Percentiles rank a stretch among this genome's conserved stretches.
Evolutionary conservation across 1,140 invertebrate genomes (phyloP).

Genomic region (Whitmania pigra): DNA sequence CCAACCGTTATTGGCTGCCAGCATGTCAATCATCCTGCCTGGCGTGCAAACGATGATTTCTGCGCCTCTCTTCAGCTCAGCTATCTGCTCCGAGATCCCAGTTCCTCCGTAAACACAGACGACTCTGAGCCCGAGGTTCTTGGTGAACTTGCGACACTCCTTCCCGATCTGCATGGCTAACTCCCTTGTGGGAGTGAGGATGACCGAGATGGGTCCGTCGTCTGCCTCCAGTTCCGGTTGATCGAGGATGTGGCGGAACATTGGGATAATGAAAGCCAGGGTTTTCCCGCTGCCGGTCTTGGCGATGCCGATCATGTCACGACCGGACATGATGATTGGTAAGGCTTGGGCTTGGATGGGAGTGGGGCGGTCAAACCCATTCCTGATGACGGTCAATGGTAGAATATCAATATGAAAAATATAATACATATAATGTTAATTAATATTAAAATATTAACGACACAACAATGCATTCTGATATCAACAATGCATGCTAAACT

Average conservation of each 20-base stretch:
- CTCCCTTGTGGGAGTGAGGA: slow-evolving; percentile 96
- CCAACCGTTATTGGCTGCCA: slow-evolving; percentile 84
- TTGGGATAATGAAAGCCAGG: slow-evolving; percentile 88
- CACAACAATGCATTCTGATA: too few relatives aligned
- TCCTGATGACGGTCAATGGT: slow-evolving; percentile 33
- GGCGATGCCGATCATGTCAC: slow-evolving; percentile 96
- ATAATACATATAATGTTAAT: too few relatives aligned
- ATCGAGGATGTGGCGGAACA: slow-evolving; percentile 94
- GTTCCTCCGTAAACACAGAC: slow-evolving; percentile 98
- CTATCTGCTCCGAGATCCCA: slow-evolving; percentile 90
- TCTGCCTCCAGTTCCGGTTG: slow-evolving; percentile 81
- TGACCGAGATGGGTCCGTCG: slow-evolving; percentile 84
- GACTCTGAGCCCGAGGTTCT: slow-evolving; percentile 66
- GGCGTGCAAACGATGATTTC: slow-evolving; percentile 99
- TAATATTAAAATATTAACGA: too few relatives aligned
- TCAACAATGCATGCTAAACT: too few relatives aligned
- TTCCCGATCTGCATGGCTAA: slow-evolving; percentile 97
- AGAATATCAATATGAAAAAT: too few relatives aligned
- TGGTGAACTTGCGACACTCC: slow-evolving; percentile 90
- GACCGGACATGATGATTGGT: slow-evolving; percentile 89
- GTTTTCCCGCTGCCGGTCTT: slow-evolving; percentile 99
- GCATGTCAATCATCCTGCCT: slow-evolving; percentile 98
- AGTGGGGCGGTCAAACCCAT: slow-evolving; percentile 90
- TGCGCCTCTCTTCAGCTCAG: slow-evolving; percentile 88
- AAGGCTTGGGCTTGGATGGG: slow-evolving; percentile 97